Evolutionary conservation across 2,888 invertebrate species (phyloP).

Genomic region (Timandra comae): DNA sequence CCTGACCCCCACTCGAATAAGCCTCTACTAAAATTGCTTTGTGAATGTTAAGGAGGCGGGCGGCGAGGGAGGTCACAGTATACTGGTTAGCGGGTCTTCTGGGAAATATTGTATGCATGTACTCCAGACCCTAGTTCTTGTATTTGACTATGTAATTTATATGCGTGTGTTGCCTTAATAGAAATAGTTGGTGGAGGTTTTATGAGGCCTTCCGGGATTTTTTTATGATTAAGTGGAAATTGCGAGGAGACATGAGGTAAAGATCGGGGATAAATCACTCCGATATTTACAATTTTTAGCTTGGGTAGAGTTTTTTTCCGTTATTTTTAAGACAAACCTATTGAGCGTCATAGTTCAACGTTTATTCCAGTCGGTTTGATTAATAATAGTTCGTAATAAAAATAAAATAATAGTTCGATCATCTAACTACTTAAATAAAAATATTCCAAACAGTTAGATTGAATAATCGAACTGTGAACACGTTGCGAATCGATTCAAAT

Average conservation of each 20-base stretch:
- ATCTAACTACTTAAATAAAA: no score
- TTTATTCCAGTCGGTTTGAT: no score
- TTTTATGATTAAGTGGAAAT: constrained; percentile 5
- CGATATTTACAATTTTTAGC: no score
- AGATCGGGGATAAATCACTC: no score
- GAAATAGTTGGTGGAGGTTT: constrained; percentile 15
- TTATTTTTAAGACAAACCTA: no score
- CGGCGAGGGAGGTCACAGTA: constrained; percentile 3
- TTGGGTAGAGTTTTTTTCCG: no score
- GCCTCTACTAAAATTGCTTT: not conserved
- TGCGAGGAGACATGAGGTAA: constrained; percentile 11
- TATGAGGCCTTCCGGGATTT: not conserved
- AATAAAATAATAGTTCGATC: no score
- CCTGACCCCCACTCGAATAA: constrained; percentile 7
- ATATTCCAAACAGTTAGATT: no score
- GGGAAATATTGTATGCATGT: constrained; percentile 39
- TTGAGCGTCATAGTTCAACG: no score
- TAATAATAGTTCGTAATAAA: no score
- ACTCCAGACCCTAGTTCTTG: constrained; percentile 23
- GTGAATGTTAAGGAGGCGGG: not conserved
- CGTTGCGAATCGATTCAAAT: no score
- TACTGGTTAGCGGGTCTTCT: constrained; percentile 16
- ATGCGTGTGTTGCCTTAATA: constrained; percentile 21
- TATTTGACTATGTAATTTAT: constrained; percentile 29
- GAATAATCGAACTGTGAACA: no score